Percentiles rank a stretch among this genome's conserved stretches.
Conservation (phyloP, 2,113 vertebrate genomes). For the Vombatus ursinus region DNA sequence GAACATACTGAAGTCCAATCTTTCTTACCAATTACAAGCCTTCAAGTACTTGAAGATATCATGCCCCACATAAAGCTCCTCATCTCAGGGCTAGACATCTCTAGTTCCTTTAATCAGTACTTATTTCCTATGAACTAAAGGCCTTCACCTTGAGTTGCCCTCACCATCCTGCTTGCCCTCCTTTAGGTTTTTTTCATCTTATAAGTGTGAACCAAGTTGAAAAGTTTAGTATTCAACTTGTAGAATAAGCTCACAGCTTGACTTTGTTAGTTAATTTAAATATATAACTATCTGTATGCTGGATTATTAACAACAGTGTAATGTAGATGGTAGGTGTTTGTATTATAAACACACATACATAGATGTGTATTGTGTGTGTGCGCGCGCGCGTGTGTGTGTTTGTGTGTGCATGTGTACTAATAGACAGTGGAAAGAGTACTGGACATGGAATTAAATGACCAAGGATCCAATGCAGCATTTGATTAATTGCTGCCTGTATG, state of each 20-base stretch:
- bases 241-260: no score
- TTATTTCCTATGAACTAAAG: no score
- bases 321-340: neutral
- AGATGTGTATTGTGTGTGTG: neutral
- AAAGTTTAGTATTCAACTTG: no score
- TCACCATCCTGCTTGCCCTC: no score
- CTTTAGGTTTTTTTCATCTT: no score
- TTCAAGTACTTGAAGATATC: neutral
- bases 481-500: neutral
- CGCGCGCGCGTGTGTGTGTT: no score
- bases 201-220: no score
- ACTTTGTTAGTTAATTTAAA: neutral
- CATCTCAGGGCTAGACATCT: no score
- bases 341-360: neutral
- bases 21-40: neutral
- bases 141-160: no score
- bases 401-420: no score
- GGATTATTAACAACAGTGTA: neutral
- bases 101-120: no score
- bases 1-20: neutral
- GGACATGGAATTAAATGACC: neutral
- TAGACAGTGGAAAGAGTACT: neutral
- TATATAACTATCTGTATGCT: neutral
- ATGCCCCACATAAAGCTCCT: neutral
- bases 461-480: neutral